These are phyloP conservation scores for Drosophila monieri DNA, from an alignment of 2,888 invertebrate genomes.

Conservation along the genomic window DNA sequence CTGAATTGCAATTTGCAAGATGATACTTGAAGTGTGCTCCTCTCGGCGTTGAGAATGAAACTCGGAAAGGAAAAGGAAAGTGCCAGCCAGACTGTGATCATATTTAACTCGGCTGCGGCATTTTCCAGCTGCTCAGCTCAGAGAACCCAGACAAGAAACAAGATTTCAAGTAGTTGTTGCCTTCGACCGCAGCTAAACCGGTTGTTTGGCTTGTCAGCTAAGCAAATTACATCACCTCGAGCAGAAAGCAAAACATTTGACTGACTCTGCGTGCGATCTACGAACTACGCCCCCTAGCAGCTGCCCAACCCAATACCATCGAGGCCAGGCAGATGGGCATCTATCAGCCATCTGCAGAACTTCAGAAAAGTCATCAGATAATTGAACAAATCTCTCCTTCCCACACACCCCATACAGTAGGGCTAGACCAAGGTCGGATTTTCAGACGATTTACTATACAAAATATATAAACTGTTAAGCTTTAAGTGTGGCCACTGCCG, in stretches of 20 bases:
- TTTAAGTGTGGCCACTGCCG: slow-evolving; percentile 5
- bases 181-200: slow-evolving; percentile 58
- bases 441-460: slow-evolving; percentile 12
- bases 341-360: slow-evolving; percentile 57
- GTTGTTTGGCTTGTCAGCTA: slow-evolving; percentile 62
- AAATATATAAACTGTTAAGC: slow-evolving; percentile 17
- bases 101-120: slow-evolving; percentile 11
- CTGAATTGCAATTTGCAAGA: slow-evolving; percentile 60
- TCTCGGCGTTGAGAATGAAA: slow-evolving; percentile 52
- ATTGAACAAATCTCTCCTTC: slow-evolving; percentile 19
- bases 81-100: slow-evolving; percentile 25
- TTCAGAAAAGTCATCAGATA: slow-evolving; percentile 28
- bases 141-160: slow-evolving; percentile 55
- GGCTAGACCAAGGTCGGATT: slow-evolving; percentile 42
- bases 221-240: slow-evolving; percentile 71
- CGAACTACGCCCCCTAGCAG: slow-evolving; percentile 34
- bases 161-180: slow-evolving; percentile 57
- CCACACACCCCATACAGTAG: not conserved
- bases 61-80: slow-evolving; percentile 53
- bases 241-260: slow-evolving; percentile 39
- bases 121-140: slow-evolving; percentile 20
- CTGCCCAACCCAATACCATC: not conserved
- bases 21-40: slow-evolving; percentile 52
- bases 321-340: slow-evolving; percentile 26
- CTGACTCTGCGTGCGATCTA: slow-evolving; percentile 34